Evolutionary conservation across 2,888 invertebrate species (phyloP).

Genomic region (Pteria penguin): DNA sequence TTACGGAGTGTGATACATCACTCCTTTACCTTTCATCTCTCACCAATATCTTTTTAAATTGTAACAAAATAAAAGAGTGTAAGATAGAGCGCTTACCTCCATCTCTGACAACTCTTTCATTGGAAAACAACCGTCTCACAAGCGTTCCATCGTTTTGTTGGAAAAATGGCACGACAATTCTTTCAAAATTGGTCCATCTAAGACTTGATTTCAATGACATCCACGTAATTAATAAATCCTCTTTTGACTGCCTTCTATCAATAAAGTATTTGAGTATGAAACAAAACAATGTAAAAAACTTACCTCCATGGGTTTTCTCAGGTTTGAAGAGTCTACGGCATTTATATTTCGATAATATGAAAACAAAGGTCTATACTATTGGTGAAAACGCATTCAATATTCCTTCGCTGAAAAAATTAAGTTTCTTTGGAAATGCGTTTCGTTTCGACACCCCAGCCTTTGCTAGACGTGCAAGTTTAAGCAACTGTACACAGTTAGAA

Average conservation of each 20-base stretch:
- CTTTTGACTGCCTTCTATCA: neutral
- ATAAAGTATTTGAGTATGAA: neutral
- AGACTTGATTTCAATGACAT: neutral
- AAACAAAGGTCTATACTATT: neutral
- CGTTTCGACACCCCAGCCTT: neutral
- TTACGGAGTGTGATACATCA: neutral
- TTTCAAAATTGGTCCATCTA: neutral
- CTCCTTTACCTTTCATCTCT: neutral
- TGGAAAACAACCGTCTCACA: neutral
- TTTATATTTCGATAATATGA: neutral
- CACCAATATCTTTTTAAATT: neutral
- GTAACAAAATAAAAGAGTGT: neutral
- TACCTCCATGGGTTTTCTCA: neutral
- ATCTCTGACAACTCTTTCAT: neutral
- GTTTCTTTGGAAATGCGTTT: neutral
- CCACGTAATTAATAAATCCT: neutral
- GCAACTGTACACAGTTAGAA: neutral
- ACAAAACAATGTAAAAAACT: neutral
- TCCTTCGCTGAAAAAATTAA: neutral
- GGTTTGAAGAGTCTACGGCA: neutral
- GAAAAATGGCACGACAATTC: neutral
- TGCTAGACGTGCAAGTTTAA: neutral
- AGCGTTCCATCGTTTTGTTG: neutral
- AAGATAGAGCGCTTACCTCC: neutral
- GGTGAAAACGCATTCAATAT: neutral